Percentiles rank a stretch among this genome's conserved stretches.
These are phyloP conservation scores for Gymnogyps californianus DNA, from an alignment of 2,113 vertebrate genomes.

Conservation along the genomic window DNA sequence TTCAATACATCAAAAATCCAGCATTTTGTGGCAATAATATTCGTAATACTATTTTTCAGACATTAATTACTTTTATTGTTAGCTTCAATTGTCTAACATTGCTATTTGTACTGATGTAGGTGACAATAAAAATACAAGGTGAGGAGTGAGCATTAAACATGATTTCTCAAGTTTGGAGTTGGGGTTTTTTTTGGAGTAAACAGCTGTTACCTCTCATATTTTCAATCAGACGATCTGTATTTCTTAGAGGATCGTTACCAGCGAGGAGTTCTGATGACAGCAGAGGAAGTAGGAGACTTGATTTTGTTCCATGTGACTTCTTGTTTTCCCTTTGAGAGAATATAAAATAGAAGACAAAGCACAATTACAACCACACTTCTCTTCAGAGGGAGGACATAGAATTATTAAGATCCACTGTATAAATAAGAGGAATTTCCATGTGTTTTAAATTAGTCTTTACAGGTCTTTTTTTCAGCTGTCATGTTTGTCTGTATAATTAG, in stretches of 20 bases:
- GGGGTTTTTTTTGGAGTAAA: background rate
- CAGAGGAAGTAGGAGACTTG: background rate
- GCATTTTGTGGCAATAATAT: background rate
- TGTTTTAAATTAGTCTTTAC: background rate
- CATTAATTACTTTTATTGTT: background rate
- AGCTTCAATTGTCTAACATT: background rate
- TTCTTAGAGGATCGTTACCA: background rate
- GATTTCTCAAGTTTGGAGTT: background rate
- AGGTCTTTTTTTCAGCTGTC: background rate
- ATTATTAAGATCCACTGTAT: background rate
- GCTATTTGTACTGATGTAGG: background rate
- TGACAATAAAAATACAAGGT: background rate
- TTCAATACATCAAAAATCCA: background rate
- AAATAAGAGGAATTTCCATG: background rate
- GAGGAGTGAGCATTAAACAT: background rate
- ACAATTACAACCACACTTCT: background rate
- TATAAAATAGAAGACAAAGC: background rate
- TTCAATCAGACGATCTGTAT: background rate
- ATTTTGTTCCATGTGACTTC: background rate
- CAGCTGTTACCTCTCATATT: background rate
- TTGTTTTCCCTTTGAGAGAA: background rate
- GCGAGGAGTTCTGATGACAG: background rate
- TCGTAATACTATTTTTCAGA: background rate
- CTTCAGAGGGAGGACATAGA: background rate
- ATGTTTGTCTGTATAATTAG: background rate